A percentile compares a stretch with the other conserved stretches of the same genome.
Conservation (phyloP, 2,113 vertebrate species). For the Synodontis membranacea region DNA sequence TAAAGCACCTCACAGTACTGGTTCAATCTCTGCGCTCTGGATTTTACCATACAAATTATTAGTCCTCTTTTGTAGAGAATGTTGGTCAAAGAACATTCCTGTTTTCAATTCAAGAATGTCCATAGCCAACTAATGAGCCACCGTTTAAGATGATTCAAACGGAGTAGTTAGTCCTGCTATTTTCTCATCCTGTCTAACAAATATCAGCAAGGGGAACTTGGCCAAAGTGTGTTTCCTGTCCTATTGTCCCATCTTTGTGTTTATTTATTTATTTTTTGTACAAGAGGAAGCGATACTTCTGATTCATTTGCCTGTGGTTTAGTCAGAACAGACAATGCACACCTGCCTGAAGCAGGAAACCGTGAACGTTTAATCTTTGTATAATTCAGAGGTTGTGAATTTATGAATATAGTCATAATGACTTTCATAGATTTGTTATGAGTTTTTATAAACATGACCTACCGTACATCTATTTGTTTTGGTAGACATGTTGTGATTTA, state of each 20-base stretch:
- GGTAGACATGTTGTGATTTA: too few relatives aligned
- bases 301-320: slow-evolving; percentile 9
- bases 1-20: not conserved
- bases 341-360: not conserved
- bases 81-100: not conserved
- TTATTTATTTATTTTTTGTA: not conserved
- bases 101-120: not conserved
- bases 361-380: not conserved
- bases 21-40: not conserved
- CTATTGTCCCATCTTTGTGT: slow-evolving; percentile 13
- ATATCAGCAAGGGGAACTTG: slow-evolving; percentile 11
- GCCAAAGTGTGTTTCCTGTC: slow-evolving; percentile 34
- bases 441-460: not conserved
- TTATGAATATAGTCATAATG: not conserved
- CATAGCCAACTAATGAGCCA: not conserved
- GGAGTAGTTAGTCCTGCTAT: not conserved
- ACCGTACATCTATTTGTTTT: not conserved
- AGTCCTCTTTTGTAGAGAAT: not conserved
- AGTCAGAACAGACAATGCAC: not conserved
- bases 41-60: not conserved
- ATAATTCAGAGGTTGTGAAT: not conserved
- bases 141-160: slow-evolving; percentile 14
- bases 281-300: slow-evolving; percentile 27
- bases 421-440: not conserved
- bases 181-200: slow-evolving; percentile 19